Evolutionary conservation across 1,140 invertebrate genomes (phyloP).

Genomic region (Meloidogyne chitwoodi): DNA sequence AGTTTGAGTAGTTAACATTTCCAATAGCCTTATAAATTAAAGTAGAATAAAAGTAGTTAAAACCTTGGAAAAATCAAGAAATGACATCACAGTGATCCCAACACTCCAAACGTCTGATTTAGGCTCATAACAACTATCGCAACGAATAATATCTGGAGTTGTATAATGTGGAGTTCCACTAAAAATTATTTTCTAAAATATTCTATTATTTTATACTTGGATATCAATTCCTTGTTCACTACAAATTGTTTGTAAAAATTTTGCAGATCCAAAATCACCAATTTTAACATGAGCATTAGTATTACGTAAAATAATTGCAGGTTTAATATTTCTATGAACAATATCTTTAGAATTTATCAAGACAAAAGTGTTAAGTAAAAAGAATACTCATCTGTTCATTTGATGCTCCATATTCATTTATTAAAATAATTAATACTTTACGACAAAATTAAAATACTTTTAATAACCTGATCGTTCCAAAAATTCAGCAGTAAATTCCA

Average conservation of each 20-base stretch:
- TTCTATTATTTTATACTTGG: not conserved
- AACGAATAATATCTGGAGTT: conserved; percentile 34
- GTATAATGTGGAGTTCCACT: conserved; percentile 38
- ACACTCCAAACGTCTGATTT: conserved; percentile 42
- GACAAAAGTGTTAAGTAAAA: conserved; percentile 32
- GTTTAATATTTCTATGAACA: conserved; percentile 47
- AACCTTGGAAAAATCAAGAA: not conserved
- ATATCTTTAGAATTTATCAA: conserved; percentile 34
- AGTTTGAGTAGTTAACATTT: conserved; percentile 39
- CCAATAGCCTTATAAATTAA: conserved; percentile 22
- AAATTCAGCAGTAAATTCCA: conserved; percentile 48
- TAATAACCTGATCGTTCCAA: conserved; percentile 36
- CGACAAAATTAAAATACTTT: too few relatives aligned
- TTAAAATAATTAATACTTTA: too few relatives aligned
- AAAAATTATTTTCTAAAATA: not conserved
- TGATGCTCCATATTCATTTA: conserved; percentile 45
- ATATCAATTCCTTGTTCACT: conserved; percentile 45
- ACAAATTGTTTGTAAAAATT: conserved; percentile 46
- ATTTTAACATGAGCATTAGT: conserved; percentile 39
- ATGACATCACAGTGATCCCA: conserved; percentile 23
- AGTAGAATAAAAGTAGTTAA: too few relatives aligned
- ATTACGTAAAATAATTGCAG: conserved; percentile 42
- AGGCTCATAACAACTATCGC: conserved; percentile 37
- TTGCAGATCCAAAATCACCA: conserved; percentile 40
- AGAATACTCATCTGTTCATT: conserved; percentile 25